Evolutionary conservation across 2,797 vertebrate genomes (phyloP).

Genomic region (Orientallactaga sibirica): DNA sequence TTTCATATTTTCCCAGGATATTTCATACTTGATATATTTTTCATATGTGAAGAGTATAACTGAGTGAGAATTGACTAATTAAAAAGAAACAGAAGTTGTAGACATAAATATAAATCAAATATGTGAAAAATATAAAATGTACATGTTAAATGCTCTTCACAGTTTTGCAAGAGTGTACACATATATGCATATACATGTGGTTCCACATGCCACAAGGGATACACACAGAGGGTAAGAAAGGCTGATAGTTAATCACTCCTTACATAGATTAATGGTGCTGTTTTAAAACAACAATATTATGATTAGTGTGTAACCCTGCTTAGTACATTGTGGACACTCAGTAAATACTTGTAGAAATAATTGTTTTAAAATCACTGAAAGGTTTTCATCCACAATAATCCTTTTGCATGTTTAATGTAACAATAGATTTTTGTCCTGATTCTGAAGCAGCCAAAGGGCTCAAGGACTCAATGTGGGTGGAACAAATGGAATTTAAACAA

Average conservation of each 20-base stretch:
- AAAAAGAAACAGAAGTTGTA: constrained; percentile 6
- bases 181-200: neutral
- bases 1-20: neutral
- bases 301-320: constrained; percentile 1
- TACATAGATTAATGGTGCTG: constrained; percentile 24
- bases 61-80: constrained; percentile 9
- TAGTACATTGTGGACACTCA: neutral
- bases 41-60: neutral
- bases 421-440: constrained; percentile 69
- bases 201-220: neutral
- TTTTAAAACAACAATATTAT: constrained; percentile 40
- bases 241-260: constrained; percentile 9
- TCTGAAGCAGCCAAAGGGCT: constrained; percentile 36
- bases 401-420: constrained; percentile 47
- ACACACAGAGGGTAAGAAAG: neutral
- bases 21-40: neutral
- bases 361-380: constrained; percentile 63
- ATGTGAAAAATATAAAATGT: constrained; percentile 13
- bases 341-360: constrained; percentile 59
- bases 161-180: neutral
- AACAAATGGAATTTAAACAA: constrained; percentile 60
- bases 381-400: constrained; percentile 50
- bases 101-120: neutral
- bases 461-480: constrained; percentile 37
- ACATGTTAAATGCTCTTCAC: neutral